Percentiles rank a stretch among this genome's conserved stretches.
Evolutionary conservation across 2,797 vertebrate genomes (phyloP).

Genomic region (Peromyscus nudipes): DNA sequence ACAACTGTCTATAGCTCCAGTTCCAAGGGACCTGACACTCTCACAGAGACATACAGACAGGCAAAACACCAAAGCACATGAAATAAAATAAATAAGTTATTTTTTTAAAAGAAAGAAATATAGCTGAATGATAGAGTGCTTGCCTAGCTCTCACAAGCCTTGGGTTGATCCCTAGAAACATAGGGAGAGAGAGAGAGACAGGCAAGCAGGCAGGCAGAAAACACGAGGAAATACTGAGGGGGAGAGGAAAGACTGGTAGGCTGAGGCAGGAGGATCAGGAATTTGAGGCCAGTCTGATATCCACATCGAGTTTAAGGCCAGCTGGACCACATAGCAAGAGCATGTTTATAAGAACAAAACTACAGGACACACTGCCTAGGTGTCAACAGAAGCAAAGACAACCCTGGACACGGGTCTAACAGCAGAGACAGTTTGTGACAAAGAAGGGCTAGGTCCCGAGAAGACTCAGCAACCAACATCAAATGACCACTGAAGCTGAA

Average conservation of each 20-base stretch:
- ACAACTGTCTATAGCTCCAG: no score
- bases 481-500: background rate
- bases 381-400: background rate
- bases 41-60: no score
- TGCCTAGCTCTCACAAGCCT: background rate
- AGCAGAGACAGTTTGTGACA: background rate
- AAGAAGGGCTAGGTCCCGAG: background rate
- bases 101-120: background rate
- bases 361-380: background rate
- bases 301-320: background rate
- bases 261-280: background rate
- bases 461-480: background rate
- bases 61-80: no score
- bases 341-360: background rate
- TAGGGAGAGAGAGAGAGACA: rapidly evolving
- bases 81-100: no score
- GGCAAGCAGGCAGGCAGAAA: background rate
- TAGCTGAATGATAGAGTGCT: background rate
- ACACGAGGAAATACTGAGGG: background rate
- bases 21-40: no score
- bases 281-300: background rate
- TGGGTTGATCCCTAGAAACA: background rate
- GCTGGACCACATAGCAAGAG: background rate
- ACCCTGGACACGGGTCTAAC: background rate
- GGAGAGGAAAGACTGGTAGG: background rate